A percentile compares a stretch with the other conserved stretches of the same genome.
phyloP scores from a whole-genome alignment of 1,140 invertebrate genomes.

The Drosophila albomicans region DNA sequence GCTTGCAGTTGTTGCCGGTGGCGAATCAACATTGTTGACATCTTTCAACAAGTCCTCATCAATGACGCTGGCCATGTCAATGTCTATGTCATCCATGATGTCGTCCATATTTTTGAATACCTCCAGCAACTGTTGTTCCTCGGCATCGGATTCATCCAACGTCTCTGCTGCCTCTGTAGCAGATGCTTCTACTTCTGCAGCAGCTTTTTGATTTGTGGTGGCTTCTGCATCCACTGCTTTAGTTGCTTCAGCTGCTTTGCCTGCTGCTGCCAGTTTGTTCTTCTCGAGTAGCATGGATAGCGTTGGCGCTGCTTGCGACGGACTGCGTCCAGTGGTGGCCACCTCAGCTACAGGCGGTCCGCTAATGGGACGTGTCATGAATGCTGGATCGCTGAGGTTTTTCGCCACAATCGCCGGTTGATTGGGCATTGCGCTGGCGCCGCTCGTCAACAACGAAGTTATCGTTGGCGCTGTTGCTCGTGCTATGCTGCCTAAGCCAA shows the following conservation, averaged over 20 bases:
- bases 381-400: slow-evolving; percentile 56
- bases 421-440: slow-evolving; percentile 54
- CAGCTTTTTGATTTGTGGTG: slow-evolving; percentile 18
- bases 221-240: slow-evolving; percentile 9
- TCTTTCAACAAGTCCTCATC: slow-evolving; percentile 76
- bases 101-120: slow-evolving; percentile 77
- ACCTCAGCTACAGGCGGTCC: slow-evolving; percentile 57
- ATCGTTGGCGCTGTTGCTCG: slow-evolving; percentile 84
- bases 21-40: slow-evolving; percentile 60
- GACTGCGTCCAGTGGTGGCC: slow-evolving; percentile 72
- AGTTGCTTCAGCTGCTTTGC: slow-evolving; percentile 7
- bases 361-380: slow-evolving; percentile 68
- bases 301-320: slow-evolving; percentile 88
- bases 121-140: slow-evolving; percentile 76
- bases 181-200: slow-evolving; percentile 25
- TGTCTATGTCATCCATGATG: slow-evolving; percentile 81
- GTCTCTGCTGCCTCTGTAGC: slow-evolving; percentile 12
- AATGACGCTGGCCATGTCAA: slow-evolving; percentile 73
- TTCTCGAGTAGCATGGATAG: slow-evolving; percentile 89
- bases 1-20: slow-evolving; percentile 16
- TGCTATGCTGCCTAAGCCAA: slow-evolving; percentile 51
- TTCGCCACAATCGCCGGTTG: slow-evolving; percentile 71
- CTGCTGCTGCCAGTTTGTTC: slow-evolving; percentile 85
- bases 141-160: slow-evolving; percentile 58
- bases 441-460: slow-evolving; percentile 64